A percentile compares a stretch with the other conserved stretches of the same genome.
These are phyloP conservation scores for Semaprochilodus insignis DNA, from an alignment of 2,797 vertebrate species.

Conservation along the genomic window DNA sequence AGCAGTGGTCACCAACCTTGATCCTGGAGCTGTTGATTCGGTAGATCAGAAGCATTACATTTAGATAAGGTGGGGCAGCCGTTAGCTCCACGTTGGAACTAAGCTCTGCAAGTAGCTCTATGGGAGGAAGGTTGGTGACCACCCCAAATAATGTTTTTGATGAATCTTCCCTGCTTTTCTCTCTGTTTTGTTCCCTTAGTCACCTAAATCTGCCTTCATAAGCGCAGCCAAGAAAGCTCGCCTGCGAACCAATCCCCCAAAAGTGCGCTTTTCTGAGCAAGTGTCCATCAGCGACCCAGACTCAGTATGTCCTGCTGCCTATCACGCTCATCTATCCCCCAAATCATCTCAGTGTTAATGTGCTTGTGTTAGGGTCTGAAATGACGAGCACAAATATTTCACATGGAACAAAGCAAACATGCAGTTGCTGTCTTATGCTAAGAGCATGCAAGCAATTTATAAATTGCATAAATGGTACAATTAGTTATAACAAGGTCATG, in stretches of 20 bases:
- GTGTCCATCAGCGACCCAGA: slow-evolving; percentile 94
- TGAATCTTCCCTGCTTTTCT: slow-evolving; percentile 45
- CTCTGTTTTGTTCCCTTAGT: slow-evolving; percentile 78
- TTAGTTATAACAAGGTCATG: slow-evolving; percentile 22
- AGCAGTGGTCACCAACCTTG: not conserved
- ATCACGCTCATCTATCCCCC: slow-evolving; percentile 42
- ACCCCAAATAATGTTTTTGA: not conserved
- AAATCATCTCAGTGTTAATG: slow-evolving; percentile 42
- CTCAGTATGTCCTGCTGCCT: slow-evolving; percentile 82
- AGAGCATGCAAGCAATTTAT: slow-evolving; percentile 20
- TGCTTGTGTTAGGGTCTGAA: slow-evolving; percentile 46
- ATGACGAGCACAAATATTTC: slow-evolving; percentile 42
- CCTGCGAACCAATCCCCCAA: slow-evolving; percentile 92
- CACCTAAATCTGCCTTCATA: slow-evolving; percentile 98
- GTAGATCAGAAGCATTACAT: no score
- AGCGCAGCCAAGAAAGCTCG: slow-evolving; percentile 97
- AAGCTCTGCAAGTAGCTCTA: no score
- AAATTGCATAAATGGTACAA: slow-evolving; percentile 19
- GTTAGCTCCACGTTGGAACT: no score
- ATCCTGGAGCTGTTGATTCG: no score
- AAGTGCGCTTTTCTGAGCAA: slow-evolving; percentile 98
- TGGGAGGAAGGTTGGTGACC: not conserved
- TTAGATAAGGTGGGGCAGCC: no score
- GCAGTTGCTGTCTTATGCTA: not conserved
- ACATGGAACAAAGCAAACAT: slow-evolving; percentile 16